Evolutionary conservation across 2,113 vertebrate species (phyloP).

Genomic region (Stomatorhinus ivindoensis): DNA sequence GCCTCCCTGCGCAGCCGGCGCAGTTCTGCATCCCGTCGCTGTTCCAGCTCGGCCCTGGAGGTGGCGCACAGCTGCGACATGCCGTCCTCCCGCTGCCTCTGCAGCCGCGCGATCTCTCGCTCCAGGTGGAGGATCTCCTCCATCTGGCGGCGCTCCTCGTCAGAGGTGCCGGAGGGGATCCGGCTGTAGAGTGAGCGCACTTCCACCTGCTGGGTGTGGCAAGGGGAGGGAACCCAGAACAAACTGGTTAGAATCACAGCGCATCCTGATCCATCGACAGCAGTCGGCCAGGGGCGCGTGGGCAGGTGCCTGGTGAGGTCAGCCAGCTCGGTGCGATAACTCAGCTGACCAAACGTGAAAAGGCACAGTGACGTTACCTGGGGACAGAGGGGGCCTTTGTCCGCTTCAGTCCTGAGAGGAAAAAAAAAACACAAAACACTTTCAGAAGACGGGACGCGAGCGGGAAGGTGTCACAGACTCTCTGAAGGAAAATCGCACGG

Average conservation of each 20-base stretch:
- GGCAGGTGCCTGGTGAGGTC: neutral
- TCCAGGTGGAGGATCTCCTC: constrained; percentile 82
- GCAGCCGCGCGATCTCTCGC: constrained; percentile 80
- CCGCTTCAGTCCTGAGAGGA: neutral
- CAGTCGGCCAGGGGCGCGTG: neutral
- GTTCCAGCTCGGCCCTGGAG: constrained; percentile 65
- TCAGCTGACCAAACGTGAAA: neutral
- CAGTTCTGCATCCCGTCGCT: constrained; percentile 74
- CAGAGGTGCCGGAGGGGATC: constrained; percentile 47
- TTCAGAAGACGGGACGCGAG: neutral
- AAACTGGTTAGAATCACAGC: neutral
- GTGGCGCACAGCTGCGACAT: constrained; percentile 69
- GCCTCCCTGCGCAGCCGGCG: constrained; percentile 78
- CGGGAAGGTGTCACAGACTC: neutral
- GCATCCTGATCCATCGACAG: neutral
- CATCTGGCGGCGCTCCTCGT: constrained; percentile 82
- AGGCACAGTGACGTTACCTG: neutral
- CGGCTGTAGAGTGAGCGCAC: neutral
- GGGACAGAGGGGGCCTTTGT: neutral
- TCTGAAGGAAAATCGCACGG: neutral
- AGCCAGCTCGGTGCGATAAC: neutral
- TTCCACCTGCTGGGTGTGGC: constrained; percentile 37
- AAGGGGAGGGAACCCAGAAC: neutral
- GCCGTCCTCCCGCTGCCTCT: constrained; percentile 74
- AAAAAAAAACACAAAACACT: neutral